These are phyloP conservation scores for Gadus macrocephalus DNA, from an alignment of 2,113 vertebrate genomes.

Conservation along the genomic window DNA sequence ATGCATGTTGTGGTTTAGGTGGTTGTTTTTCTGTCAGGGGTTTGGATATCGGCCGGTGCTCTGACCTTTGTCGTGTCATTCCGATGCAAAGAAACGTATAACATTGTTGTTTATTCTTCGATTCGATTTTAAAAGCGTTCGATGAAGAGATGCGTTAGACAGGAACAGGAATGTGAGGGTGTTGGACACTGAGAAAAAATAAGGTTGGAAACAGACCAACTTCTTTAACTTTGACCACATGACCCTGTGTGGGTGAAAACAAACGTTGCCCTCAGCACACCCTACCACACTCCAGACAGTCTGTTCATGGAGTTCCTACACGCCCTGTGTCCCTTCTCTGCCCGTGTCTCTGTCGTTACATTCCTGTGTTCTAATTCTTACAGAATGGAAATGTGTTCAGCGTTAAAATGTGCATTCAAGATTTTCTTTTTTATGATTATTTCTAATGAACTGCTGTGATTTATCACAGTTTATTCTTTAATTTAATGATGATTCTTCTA, in stretches of 20 bases:
- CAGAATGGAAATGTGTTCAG: not conserved
- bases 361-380: no score
- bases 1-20: constrained; percentile 3
- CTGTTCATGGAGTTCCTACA: no score
- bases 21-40: not conserved
- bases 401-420: not conserved
- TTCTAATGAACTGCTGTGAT: not conserved
- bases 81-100: no score
- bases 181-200: not conserved
- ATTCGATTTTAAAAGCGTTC: no score
- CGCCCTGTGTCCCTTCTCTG: no score
- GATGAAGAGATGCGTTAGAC: no score
- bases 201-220: not conserved
- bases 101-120: no score
- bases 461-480: not conserved
- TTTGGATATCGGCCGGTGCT: not conserved
- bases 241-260: not conserved
- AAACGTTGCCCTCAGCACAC: not conserved
- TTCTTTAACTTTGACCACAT: constrained; percentile 23
- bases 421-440: not conserved
- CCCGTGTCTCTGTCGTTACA: no score
- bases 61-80: no score
- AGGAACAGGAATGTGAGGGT: not conserved
- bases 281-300: not conserved
- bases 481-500: not conserved